Evolutionary conservation across 1,140 invertebrate genomes (phyloP), one percentile per base, ranked within the genome.

Genomic region (Sitobion miscanthi): DNA sequence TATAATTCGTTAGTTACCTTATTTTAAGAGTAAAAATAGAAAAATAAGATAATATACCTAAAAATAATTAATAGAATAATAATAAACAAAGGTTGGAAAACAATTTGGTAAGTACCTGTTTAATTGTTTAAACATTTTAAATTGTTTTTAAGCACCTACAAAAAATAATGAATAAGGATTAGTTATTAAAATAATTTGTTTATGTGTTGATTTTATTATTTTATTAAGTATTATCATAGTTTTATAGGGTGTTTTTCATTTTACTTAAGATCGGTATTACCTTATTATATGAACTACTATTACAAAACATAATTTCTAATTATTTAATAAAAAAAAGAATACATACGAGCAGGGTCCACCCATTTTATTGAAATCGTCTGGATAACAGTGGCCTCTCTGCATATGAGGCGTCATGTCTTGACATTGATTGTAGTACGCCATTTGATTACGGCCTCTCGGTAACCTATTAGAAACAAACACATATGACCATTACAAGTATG

Each of bases 371-470:
- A 94, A 94, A 57, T 94, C 94, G 52, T 95, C 94, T 21, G 94
- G 94, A 94, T 94, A 95, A 91, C 94, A 95, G 45, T 94, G 94
- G 42, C 93, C 94, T 85, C 94, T 54, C 30, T 94, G 94, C 94
- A 95, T 94, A 91, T 94, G 94, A 25, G 94, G 94, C 17, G 94
- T 94, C 54, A 94, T 94, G n/a, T 94, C 94, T 93, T 94, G 94
- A 90, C 94, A 94, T 86, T 94, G 94, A 35, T 94, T 93, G 62
- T 95, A 95, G 93, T 95, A 95, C n/a, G 90, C 91, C 94, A 95
- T 95, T 91, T 94, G 94, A 93, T 94, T 94, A 35, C 94, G 94
- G 86, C 95, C 95, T 94, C 95, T 94, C 82, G 94, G 94, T 95
- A 95, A 95, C 93, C 94, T 95, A 88, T 62, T 94, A 30, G 62